These are phyloP conservation scores for Brienomyrus longianalis DNA, from an alignment of 2,113 vertebrate genomes.

Conservation along the genomic window DNA sequence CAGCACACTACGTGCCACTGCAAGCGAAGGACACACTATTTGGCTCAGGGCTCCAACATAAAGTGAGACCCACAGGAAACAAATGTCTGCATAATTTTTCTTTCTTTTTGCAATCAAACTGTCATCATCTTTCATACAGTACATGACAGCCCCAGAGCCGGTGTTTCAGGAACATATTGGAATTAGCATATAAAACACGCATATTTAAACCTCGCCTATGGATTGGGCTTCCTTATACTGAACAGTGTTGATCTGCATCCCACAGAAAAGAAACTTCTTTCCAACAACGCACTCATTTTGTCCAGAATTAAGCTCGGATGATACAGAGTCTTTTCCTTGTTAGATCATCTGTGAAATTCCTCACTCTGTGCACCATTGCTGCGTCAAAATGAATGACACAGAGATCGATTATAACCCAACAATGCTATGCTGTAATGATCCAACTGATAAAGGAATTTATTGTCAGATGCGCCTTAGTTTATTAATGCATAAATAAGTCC, in stretches of 20 bases:
- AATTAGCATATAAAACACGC: slow-evolving; percentile 38
- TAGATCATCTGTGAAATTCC: slow-evolving; percentile 20
- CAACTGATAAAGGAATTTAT: slow-evolving; percentile 41
- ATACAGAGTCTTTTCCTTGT: slow-evolving; percentile 19
- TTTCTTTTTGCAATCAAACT: slow-evolving; percentile 48
- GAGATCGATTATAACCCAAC: slow-evolving; percentile 43
- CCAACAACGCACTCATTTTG: background rate
- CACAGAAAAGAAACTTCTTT: slow-evolving; percentile 24
- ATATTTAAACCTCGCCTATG: slow-evolving; percentile 41
- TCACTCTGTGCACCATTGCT: slow-evolving; percentile 29
- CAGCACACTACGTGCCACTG: slow-evolving; percentile 5
- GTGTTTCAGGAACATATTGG: slow-evolving; percentile 32
- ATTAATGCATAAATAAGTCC: slow-evolving; percentile 45
- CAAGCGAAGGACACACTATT: slow-evolving; percentile 33
- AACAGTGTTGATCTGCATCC: slow-evolving; percentile 35
- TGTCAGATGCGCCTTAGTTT: slow-evolving; percentile 29
- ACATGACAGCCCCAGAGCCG: slow-evolving; percentile 22
- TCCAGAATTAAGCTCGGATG: background rate
- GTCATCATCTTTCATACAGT: slow-evolving; percentile 34
- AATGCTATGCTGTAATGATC: slow-evolving; percentile 36
- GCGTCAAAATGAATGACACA: slow-evolving; percentile 23
- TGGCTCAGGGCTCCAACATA: slow-evolving; percentile 39
- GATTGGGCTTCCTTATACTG: slow-evolving; percentile 28
- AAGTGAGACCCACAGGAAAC: slow-evolving; percentile 48
- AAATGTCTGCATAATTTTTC: slow-evolving; percentile 52